Evolutionary conservation across 1,140 invertebrate genomes (phyloP).

Genomic region (Nasonia vitripennis): DNA sequence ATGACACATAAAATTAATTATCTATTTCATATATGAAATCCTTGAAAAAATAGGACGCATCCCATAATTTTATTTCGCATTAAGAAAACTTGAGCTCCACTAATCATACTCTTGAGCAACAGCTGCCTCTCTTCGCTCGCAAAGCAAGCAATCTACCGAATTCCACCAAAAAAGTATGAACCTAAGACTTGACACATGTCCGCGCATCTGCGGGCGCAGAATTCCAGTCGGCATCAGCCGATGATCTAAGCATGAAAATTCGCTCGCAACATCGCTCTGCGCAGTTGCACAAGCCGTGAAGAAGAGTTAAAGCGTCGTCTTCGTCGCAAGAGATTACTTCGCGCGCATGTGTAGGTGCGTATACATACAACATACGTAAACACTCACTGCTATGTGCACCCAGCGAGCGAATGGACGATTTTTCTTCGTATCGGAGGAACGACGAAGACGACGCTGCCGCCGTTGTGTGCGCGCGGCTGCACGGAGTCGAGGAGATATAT

Average conservation of each 20-base stretch:
- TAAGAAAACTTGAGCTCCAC: not conserved
- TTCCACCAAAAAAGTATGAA: not conserved
- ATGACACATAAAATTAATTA: no score
- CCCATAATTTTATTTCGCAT: no score
- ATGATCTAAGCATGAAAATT: conserved; percentile 11
- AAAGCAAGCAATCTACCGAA: not conserved
- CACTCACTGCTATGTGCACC: not conserved
- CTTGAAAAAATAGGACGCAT: no score
- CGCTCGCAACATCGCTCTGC: not conserved
- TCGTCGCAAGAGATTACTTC: not conserved
- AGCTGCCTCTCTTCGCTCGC: not conserved
- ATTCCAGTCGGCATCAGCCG: not conserved
- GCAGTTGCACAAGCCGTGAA: conserved; percentile 11
- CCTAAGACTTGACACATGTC: not conserved
- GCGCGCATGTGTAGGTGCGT: not conserved
- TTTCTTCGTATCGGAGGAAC: not conserved
- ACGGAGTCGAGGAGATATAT: not conserved
- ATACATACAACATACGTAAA: not conserved
- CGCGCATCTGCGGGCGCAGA: not conserved
- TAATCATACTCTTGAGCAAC: not conserved
- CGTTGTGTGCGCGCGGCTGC: no score
- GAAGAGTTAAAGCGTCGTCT: conserved; percentile 3
- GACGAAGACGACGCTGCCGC: not conserved
- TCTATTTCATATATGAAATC: no score
- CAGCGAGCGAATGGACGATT: not conserved